Percentiles rank a stretch among this genome's conserved stretches.
phyloP scores from a whole-genome alignment of 2,888 invertebrate species.

The Norana najaformis region DNA sequence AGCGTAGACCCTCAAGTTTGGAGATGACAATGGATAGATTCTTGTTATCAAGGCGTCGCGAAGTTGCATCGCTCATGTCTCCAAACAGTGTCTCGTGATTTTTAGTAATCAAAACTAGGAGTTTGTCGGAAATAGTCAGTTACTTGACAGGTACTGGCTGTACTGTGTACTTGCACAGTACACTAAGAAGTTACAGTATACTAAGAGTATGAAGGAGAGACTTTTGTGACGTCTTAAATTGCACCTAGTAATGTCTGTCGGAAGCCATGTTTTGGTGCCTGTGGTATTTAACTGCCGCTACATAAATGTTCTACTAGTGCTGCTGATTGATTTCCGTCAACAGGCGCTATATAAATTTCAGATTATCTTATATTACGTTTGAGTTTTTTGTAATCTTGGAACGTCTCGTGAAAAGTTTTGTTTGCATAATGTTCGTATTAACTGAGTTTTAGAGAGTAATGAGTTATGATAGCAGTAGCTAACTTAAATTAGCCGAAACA shows the following conservation, averaged over 20 bases:
- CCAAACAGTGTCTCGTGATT: neutral
- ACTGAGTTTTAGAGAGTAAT: neutral
- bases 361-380: neutral
- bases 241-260: neutral
- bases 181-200: neutral
- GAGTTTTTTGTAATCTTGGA: neutral
- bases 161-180: neutral
- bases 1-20: neutral
- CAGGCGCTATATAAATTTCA: neutral
- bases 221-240: no score
- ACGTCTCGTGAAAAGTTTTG: neutral
- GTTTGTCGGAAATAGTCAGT: neutral
- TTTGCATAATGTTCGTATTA: neutral
- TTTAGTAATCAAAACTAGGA: neutral
- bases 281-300: neutral
- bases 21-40: neutral
- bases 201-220: neutral
- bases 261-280: neutral
- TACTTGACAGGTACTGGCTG: neutral
- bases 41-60: neutral
- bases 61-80: neutral
- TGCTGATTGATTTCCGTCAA: constrained; percentile 13
- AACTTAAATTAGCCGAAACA: neutral
- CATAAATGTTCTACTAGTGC: neutral
- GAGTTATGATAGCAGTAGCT: neutral